Conservation (phyloP, 2,797 vertebrate genomes). For the Caiman crocodilus region DNA sequence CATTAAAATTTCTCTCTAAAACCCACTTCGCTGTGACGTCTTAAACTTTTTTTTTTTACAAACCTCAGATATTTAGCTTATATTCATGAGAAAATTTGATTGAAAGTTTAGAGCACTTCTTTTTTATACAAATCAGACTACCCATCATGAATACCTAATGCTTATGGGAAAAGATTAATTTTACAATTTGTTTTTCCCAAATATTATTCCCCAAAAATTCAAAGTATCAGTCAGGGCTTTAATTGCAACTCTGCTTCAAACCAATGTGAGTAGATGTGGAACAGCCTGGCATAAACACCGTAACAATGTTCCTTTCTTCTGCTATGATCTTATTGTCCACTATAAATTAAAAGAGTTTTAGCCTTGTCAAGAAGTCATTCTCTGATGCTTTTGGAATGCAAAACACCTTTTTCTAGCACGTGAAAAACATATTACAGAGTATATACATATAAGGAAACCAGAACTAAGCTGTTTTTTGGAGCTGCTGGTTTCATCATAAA, state of each 20-base stretch:
- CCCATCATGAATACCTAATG: not conserved
- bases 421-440: slow-evolving; percentile 75
- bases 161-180: not conserved
- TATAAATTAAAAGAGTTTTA: slow-evolving; percentile 64
- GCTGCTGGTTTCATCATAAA: slow-evolving; percentile 77
- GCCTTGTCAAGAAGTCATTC: slow-evolving; percentile 58
- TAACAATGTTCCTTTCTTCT: slow-evolving; percentile 47
- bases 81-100: not conserved
- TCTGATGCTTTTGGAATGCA: slow-evolving; percentile 72
- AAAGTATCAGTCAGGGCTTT: slow-evolving; percentile 38
- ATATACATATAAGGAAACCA: slow-evolving; percentile 67
- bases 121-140: not conserved
- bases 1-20: not conserved
- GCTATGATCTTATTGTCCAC: not conserved
- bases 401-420: slow-evolving; percentile 61
- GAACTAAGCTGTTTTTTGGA: slow-evolving; percentile 70
- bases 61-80: not conserved
- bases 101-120: not conserved
- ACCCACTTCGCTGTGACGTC: not conserved
- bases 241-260: not conserved
- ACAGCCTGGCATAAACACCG: slow-evolving; percentile 45
- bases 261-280: slow-evolving; percentile 33
- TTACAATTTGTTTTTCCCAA: slow-evolving; percentile 12
- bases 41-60: not conserved
- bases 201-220: slow-evolving; percentile 42